Base-by-base conservation (phyloP, 1,140 invertebrate species). In the Riptortus pedestris region DNA sequence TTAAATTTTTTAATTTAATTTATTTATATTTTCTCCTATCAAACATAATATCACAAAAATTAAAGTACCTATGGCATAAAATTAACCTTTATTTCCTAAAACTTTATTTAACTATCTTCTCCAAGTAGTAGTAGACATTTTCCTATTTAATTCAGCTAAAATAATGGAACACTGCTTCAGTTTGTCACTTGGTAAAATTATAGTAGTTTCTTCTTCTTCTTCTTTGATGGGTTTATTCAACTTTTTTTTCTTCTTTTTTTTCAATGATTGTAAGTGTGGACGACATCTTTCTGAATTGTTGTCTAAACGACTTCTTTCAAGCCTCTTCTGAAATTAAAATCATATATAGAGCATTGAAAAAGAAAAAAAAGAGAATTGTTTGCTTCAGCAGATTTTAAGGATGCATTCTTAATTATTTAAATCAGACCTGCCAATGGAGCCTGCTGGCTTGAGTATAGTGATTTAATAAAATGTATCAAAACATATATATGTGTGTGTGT, bases 141-240 rank as follows among this genome's bases (percentile, higher is more conserved):
- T 87, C 47, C 84, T 79, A 70, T 88, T 87, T 26, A 88, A 76
- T 73, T 87, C 85, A 62, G 81, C 78, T n/a, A 88, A 73, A 69
- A 88, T 85, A 12, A 85, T 76, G 2, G 79, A 77, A 70, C 78
- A 82, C 12, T 80, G 79, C 38, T 78, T 71, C 65, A 79, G 79
- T 68, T 81, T 81, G 66, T 81, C 79, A 18, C 76, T 75, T 33
- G 77, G 75, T 58, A 81, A 69, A 65, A 75, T 74, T 66, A 74
- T 75, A 3, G 79, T 74, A 11, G 76, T 73, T 64, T 81, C 79
- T 26, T 74, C 72, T 24, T 74, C 73, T 60, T 70, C 72, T 16
- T 75, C 76, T 69, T 76, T 77, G 11, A 26, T 58, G 16, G 71
- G 70, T 70, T 81, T 81, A n/a, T 43, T 27, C n/a, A 75, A 72